Base-by-base conservation (phyloP, 2,888 invertebrate species). In the Slavum lentiscoides region DNA sequence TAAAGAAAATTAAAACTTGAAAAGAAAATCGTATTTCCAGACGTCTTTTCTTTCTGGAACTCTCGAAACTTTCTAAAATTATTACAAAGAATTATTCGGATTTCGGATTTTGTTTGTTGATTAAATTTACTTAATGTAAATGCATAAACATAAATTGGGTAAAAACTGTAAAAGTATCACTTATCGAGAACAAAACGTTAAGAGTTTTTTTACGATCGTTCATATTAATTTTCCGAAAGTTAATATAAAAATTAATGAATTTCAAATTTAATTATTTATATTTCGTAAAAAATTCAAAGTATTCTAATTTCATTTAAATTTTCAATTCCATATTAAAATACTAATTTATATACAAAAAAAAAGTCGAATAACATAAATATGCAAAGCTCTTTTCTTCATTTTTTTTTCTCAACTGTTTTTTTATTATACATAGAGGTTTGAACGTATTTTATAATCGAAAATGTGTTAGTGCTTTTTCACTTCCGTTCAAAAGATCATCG, bases 31-130 rank as follows among this genome's bases (percentile, higher is more conserved):
- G 70, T 70, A 69, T 53, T 74, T 74, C 58, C 11, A 66, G 66
- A 17, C 39, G 23, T 30, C 4, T 30, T 30, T 30, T 70, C 62
- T 62, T 69, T 17, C 5, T 53, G n/a, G 17, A 68, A 59, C 30
- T 68, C 23, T 5, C n/a, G 61, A 76, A 76, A 76, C 68, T 76
- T 76, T 76, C 76, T 7, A 49, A 68, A 68, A 49, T 55, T 61
- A 61, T 30, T 66, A 74, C 55, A 66, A 66, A 74, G 37, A 53
- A 55, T n/a, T 53, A 61, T 53, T 74, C 15, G n/a, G 64, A 37
- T 64, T n/a, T n/a, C n/a, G n/a, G n/a, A n/a, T n/a, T 53, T 64
- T n/a, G 64, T 55, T 64, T 53, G 53, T 37, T 74, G 62, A 64
- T 15, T 64, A 62, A 74, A 64, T 74, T 74, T n/a, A 21, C 64